Evolutionary conservation across 2,797 vertebrate species (phyloP).

Genomic region (Paratrypauchen microcephalus): DNA sequence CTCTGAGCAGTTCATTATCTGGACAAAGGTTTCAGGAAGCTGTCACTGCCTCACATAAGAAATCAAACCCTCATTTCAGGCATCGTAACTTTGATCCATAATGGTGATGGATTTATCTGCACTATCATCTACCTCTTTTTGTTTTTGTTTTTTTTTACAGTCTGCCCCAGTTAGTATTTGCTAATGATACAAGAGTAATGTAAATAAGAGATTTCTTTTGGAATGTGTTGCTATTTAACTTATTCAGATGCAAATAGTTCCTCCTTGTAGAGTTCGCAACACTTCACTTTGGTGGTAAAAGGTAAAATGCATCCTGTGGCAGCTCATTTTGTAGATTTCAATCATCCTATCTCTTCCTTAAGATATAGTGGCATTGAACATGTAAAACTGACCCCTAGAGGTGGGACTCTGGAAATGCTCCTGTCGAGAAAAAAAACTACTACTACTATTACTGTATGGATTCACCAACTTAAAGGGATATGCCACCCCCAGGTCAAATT

Average conservation of each 20-base stretch:
- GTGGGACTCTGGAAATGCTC: too few species aligned
- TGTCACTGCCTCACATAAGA: slow-evolving; percentile 32
- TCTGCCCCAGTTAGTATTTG: slow-evolving; percentile 8
- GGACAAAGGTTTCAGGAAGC: slow-evolving; percentile 36
- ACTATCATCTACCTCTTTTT: not conserved
- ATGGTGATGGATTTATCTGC: slow-evolving; percentile 17
- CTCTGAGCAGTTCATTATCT: slow-evolving; percentile 49
- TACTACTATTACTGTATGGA: too few species aligned
- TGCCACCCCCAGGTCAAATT: too few species aligned
- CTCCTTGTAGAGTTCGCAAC: not conserved
- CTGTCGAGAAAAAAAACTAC: too few species aligned
- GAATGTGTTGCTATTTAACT: not conserved
- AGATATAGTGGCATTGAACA: too few species aligned
- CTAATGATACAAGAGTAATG: slow-evolving; percentile 7
- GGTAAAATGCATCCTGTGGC: not conserved
- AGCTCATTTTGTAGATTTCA: too few species aligned
- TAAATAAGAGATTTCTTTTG: slow-evolving; percentile 1
- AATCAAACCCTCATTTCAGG: slow-evolving; percentile 39
- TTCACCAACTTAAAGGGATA: too few species aligned
- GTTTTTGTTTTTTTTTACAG: slow-evolving; percentile 1
- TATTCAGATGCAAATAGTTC: slow-evolving; percentile 3
- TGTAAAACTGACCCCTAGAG: too few species aligned
- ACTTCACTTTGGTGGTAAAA: not conserved
- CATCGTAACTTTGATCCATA: slow-evolving; percentile 34
- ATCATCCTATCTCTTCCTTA: too few species aligned